Conservation (phyloP, 2,888 invertebrate genomes). For the Cerastis rubricosa region DNA sequence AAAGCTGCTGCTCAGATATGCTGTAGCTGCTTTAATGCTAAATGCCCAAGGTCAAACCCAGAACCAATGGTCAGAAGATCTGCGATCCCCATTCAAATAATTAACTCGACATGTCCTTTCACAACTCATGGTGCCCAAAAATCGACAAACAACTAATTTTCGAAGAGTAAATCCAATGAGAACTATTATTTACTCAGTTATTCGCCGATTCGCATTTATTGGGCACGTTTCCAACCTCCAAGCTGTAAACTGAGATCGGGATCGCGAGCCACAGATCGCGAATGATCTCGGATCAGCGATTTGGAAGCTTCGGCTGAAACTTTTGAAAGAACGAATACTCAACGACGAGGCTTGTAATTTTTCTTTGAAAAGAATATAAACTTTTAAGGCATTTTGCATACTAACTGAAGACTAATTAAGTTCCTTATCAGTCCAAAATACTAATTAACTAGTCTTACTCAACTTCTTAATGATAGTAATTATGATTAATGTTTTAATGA, state of each 20-base stretch:
- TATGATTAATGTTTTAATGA: constrained; percentile 12
- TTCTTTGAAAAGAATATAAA: background rate
- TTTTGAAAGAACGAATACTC: constrained; percentile 6
- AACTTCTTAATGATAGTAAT: constrained; percentile 6
- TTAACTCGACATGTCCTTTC: background rate
- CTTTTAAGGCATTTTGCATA: background rate
- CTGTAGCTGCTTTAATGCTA: background rate
- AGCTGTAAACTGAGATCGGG: constrained; percentile 37
- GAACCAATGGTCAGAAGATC: background rate
- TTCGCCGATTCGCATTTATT: constrained; percentile 27
- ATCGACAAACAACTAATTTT: constrained; percentile 8
- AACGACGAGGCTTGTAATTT: constrained; percentile 10
- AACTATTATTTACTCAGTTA: constrained; percentile 18
- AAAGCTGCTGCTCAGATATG: constrained; percentile 3
- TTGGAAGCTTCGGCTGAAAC: constrained; percentile 13
- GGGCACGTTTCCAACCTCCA: constrained; percentile 41
- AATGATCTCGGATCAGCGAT: constrained; percentile 13
- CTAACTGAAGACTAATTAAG: background rate
- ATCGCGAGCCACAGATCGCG: constrained; percentile 16
- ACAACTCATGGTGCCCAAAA: background rate
- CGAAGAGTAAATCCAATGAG: constrained; percentile 17
- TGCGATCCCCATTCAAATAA: no score
- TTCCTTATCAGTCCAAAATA: background rate
- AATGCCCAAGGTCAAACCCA: background rate
- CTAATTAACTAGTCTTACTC: constrained; percentile 11